phyloP scores from a whole-genome alignment of 2,797 vertebrate genomes.

The Onychomys arenicola region DNA sequence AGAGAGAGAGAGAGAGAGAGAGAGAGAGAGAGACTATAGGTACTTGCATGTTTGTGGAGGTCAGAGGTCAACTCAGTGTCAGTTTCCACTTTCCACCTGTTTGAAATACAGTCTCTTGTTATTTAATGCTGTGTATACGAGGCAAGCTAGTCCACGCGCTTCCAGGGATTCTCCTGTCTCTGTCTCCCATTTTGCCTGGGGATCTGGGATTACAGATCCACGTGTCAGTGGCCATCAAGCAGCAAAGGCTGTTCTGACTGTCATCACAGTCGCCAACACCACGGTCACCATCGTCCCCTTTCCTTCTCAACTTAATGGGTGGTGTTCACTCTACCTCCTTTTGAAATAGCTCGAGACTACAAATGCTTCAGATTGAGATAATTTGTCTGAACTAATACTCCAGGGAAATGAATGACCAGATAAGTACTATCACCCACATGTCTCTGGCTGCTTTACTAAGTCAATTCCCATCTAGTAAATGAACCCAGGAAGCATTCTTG shows the following conservation, averaged over 20 bases:
- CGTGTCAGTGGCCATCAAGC: neutral
- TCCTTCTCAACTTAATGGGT: neutral
- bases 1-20: no score
- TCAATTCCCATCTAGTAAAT: neutral
- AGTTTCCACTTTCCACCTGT: neutral
- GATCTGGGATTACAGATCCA: neutral
- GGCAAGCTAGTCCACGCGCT: neutral
- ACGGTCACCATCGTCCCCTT: neutral
- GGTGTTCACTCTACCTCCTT: neutral
- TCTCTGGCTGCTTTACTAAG: neutral
- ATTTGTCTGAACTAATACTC: neutral
- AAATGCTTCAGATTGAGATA: neutral
- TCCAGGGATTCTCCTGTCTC: neutral
- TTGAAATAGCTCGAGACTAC: neutral
- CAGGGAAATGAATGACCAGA: neutral
- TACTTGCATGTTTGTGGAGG: no score
- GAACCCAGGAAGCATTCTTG: neutral
- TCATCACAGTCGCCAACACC: neutral
- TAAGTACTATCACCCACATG: neutral
- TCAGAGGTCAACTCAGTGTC: neutral
- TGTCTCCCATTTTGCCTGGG: neutral
- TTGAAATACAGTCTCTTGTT: neutral
- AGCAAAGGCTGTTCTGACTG: neutral
- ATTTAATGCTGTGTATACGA: no score
- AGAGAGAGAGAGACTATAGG: no score